Evolutionary conservation across 1,140 invertebrate genomes (phyloP).

Genomic region (Brachionus plicatilis): DNA sequence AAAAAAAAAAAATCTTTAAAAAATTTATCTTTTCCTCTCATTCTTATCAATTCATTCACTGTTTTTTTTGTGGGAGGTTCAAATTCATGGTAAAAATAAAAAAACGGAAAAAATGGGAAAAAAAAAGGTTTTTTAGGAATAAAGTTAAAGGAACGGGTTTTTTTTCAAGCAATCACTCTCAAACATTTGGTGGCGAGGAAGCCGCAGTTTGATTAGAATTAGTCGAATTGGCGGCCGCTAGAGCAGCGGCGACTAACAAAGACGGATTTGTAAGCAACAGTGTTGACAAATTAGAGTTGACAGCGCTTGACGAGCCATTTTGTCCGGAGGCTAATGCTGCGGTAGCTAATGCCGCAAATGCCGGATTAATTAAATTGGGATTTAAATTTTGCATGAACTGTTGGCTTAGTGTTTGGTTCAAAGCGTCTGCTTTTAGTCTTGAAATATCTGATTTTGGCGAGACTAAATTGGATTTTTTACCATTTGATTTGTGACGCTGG

Average conservation of each 20-base stretch:
- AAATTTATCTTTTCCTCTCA: not conserved
- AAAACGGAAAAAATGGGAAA: not conserved
- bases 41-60: conserved; percentile 27
- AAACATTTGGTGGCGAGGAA: not conserved
- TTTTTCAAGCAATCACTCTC: not conserved
- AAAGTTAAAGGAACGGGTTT: not conserved
- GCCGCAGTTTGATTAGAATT: not conserved
- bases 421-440: not conserved
- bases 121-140: conserved; percentile 7
- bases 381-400: conserved; percentile 9
- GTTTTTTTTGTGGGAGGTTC: not conserved
- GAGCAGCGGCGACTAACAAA: conserved; percentile 15
- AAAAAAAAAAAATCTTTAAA: not conserved
- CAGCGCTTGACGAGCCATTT: not conserved
- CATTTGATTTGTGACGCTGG: not conserved
- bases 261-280: not conserved
- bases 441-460: conserved; percentile 30
- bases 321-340: not conserved
- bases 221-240: conserved; percentile 1
- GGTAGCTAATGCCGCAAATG: not conserved
- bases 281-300: conserved; percentile 6
- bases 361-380: not conserved
- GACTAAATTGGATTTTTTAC: conserved; percentile 2
- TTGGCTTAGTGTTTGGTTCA: not conserved
- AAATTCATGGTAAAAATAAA: not conserved